Conservation (phyloP, 1,140 invertebrate genomes). For the Heliothis subflexa region DNA sequence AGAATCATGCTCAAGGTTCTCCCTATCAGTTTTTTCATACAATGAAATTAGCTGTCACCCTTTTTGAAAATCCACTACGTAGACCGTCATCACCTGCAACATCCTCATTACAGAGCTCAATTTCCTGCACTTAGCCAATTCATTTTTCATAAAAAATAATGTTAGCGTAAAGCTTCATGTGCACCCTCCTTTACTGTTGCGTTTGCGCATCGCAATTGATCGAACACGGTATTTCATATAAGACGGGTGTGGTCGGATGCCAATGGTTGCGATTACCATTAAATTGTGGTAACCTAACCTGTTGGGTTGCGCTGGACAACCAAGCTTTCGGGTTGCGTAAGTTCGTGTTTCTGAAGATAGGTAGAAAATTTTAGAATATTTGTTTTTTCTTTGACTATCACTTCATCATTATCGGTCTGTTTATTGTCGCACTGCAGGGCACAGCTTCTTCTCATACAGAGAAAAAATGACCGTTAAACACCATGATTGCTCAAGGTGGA, state of each 20-base stretch:
- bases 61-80: too few species aligned
- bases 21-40: too few species aligned
- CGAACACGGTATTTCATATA: conserved; percentile 45
- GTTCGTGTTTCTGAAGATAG: neutral
- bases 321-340: neutral
- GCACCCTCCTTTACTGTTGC: neutral
- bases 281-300: conserved; percentile 32
- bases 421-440: neutral
- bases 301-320: neutral
- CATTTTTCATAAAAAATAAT: neutral
- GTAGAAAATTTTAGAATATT: neutral
- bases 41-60: too few species aligned
- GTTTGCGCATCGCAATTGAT: conserved; percentile 41
- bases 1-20: too few species aligned
- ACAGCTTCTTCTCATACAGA: too few species aligned
- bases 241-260: conserved; percentile 41
- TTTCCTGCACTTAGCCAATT: too few species aligned
- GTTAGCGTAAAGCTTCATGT: neutral
- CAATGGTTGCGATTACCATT: conserved; percentile 35
- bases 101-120: too few species aligned
- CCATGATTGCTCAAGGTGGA: too few species aligned
- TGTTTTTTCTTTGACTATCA: neutral
- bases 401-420: neutral
- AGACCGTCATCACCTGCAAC: too few species aligned
- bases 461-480: too few species aligned